Evolutionary conservation across 2,888 invertebrate species (phyloP).

Genomic region (Chloroclystis v-ata): DNA sequence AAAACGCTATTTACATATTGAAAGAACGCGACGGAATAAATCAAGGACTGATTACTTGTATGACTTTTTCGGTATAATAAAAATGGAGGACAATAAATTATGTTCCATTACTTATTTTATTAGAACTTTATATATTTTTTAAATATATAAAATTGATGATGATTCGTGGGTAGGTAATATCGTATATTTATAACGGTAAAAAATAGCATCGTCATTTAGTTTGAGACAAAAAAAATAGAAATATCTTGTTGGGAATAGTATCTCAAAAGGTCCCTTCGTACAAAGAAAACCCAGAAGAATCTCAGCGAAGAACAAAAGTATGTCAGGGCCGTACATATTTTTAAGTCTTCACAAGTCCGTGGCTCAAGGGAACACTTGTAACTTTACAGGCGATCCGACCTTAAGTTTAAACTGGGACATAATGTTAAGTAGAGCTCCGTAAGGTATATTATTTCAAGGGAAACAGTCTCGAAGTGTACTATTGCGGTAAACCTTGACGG

Average conservation of each 20-base stretch:
- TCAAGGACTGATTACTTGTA: conserved; percentile 4
- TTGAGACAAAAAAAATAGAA: not conserved
- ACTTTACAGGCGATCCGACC: conserved; percentile 6
- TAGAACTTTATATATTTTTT: too few relatives aligned
- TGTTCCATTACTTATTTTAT: too few relatives aligned
- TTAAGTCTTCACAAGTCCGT: conserved; percentile 4
- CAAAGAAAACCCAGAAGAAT: conserved; percentile 1
- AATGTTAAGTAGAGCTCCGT: conserved; percentile 1
- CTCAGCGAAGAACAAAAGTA: conserved; percentile 3
- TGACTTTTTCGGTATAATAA: not conserved
- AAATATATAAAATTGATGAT: too few relatives aligned
- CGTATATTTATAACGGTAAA: too few relatives aligned
- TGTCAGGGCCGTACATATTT: conserved; percentile 12
- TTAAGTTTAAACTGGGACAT: conserved; percentile 5
- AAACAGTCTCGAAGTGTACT: not conserved
- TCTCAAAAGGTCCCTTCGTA: not conserved
- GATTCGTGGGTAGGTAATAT: too few relatives aligned
- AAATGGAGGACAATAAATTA: not conserved
- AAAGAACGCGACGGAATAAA: conserved; percentile 16
- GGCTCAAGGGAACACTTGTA: conserved; percentile 7
- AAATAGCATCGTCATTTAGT: too few relatives aligned
- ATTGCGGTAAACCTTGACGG: conserved; percentile 3
- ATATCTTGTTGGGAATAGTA: not conserved
- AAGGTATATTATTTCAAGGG: conserved; percentile 3
- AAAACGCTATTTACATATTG: conserved; percentile 60